phyloP scores from a whole-genome alignment of 1,140 invertebrate species.

The Drosophila serrata region DNA sequence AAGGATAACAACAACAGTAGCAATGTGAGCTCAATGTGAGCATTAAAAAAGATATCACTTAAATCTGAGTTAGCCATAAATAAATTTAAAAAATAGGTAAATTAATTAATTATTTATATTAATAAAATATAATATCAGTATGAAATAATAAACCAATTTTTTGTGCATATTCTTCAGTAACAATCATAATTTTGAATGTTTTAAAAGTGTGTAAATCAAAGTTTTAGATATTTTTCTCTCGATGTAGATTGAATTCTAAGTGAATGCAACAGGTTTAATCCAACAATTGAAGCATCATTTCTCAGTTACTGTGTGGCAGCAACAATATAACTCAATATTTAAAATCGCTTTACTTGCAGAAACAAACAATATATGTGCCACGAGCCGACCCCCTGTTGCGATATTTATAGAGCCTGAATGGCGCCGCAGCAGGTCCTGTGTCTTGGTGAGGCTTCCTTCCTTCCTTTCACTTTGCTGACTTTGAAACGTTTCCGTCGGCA shows the following conservation, averaged over 20 bases:
- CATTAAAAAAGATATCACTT: neutral
- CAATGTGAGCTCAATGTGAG: neutral
- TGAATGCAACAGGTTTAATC: neutral
- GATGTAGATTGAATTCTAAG: neutral
- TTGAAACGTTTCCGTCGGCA: conserved; percentile 23
- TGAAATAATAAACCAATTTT: too few relatives aligned
- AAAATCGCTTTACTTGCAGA: neutral
- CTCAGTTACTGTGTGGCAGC: neutral
- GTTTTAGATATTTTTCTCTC: neutral
- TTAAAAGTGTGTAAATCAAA: too few relatives aligned
- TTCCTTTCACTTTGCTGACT: conserved; percentile 11
- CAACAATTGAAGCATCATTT: neutral
- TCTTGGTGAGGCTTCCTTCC: neutral
- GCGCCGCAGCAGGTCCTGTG: conserved; percentile 15
- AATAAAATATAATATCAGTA: neutral
- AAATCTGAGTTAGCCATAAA: too few relatives aligned
- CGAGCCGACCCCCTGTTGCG: conserved; percentile 18
- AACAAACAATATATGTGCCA: conserved; percentile 1
- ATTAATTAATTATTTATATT: neutral
- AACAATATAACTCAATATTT: neutral
- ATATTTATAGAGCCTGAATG: conserved; percentile 47
- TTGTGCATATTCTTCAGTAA: too few relatives aligned
- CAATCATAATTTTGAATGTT: too few relatives aligned
- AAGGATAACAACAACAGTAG: neutral
- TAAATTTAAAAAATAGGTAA: neutral